Conservation (phyloP, 2,797 vertebrate genomes). For the Darevskia mixta region DNA sequence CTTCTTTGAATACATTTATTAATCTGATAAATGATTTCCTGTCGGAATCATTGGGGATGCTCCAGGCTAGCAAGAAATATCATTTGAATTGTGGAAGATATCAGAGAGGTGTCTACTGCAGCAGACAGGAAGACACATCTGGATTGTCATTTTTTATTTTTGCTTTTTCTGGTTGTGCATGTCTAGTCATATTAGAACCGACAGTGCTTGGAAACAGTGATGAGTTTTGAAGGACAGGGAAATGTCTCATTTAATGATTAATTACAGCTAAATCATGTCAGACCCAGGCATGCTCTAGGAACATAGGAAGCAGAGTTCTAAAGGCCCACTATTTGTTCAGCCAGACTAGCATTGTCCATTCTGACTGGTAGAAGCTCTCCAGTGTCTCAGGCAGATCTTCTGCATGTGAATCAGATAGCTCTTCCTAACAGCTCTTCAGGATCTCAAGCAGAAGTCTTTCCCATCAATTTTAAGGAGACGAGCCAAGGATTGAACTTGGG, state of each 20-base stretch:
- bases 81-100: slow-evolving; percentile 17
- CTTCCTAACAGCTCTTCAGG: too few relatives aligned
- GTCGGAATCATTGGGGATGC: slow-evolving; percentile 45
- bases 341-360: too few relatives aligned
- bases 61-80: slow-evolving; percentile 44
- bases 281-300: neutral
- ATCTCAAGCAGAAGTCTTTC: too few relatives aligned
- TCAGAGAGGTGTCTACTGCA: slow-evolving; percentile 17
- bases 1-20: slow-evolving; percentile 52
- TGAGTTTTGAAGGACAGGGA: slow-evolving; percentile 29
- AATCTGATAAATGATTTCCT: slow-evolving; percentile 61
- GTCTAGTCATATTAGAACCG: neutral
- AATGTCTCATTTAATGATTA: neutral
- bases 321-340: neutral
- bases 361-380: too few relatives aligned
- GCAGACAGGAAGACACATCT: neutral
- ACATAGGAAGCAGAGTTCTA: neutral
- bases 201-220: slow-evolving; percentile 7
- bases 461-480: too few relatives aligned
- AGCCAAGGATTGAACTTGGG: too few relatives aligned
- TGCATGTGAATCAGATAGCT: too few relatives aligned
- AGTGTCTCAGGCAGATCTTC: too few relatives aligned
- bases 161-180: neutral
- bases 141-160: slow-evolving; percentile 28
- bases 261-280: neutral